Percentiles rank a stretch among this genome's conserved stretches.
phyloP scores from a whole-genome alignment of 2,113 vertebrate species.

The Corythoichthys haematopterus region DNA sequence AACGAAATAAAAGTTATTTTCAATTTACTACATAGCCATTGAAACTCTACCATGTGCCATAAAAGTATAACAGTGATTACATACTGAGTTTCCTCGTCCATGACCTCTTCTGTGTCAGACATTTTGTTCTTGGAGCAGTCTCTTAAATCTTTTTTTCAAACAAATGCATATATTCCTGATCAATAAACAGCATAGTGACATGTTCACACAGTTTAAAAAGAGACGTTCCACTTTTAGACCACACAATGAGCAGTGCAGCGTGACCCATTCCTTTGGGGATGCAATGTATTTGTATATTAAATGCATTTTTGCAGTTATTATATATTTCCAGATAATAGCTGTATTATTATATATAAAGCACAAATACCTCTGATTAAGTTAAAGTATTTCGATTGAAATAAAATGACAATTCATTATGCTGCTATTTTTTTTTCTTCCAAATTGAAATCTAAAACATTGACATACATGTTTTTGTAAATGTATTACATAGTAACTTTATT shows the following conservation, averaged over 20 bases:
- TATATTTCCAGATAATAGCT: too few species aligned
- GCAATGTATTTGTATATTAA: background rate
- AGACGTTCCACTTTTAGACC: background rate
- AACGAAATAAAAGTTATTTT: background rate
- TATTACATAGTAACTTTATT: too few species aligned
- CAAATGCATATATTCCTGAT: constrained; percentile 27
- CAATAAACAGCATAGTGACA: constrained; percentile 34
- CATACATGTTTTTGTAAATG: too few species aligned
- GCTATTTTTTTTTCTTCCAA: too few species aligned
- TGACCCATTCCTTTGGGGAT: background rate
- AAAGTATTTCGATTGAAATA: too few species aligned
- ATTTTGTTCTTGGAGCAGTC: constrained; percentile 49
- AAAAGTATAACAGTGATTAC: constrained; percentile 32
- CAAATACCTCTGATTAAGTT: too few species aligned
- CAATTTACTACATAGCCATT: background rate
- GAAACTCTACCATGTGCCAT: background rate
- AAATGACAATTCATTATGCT: too few species aligned
- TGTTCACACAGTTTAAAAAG: constrained; percentile 12
- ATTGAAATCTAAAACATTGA: too few species aligned
- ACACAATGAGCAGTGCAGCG: background rate
- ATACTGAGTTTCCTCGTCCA: constrained; percentile 60
- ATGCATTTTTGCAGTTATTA: too few species aligned
- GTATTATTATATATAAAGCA: too few species aligned
- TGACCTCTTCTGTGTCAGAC: constrained; percentile 68
- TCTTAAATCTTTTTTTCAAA: constrained; percentile 47